A percentile compares a stretch with the other conserved stretches of the same genome.
These are phyloP conservation scores for Euplexia lucipara DNA, from an alignment of 2,888 invertebrate genomes.

Conservation along the genomic window DNA sequence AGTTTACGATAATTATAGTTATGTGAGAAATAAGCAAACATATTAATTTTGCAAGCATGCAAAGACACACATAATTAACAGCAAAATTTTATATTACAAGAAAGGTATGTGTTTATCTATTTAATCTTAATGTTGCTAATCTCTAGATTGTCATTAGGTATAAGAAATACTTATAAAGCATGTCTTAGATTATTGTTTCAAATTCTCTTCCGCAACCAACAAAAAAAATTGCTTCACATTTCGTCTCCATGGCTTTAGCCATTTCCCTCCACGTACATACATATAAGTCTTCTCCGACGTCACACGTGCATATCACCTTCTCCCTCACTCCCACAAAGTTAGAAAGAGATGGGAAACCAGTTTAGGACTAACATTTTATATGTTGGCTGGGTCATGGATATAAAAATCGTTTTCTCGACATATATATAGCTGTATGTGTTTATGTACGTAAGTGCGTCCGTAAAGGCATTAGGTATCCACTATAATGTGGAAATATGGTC, in stretches of 20 bases:
- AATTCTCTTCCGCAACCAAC: neutral
- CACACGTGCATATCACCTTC: slow-evolving; percentile 82
- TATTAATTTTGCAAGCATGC: too few relatives aligned
- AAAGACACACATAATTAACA: too few relatives aligned
- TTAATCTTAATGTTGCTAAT: neutral
- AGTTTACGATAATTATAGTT: too few relatives aligned
- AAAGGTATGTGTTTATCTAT: too few relatives aligned
- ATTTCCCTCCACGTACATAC: slow-evolving; percentile 80
- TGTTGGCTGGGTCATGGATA: slow-evolving; percentile 91
- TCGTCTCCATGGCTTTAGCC: slow-evolving; percentile 75
- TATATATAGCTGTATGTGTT: slow-evolving; percentile 71
- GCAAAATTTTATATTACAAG: too few relatives aligned
- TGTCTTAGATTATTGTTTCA: neutral
- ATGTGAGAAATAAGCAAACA: too few relatives aligned
- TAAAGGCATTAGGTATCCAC: slow-evolving; percentile 84
- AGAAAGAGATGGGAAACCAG: slow-evolving; percentile 78
- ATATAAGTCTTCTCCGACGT: slow-evolving; percentile 81
- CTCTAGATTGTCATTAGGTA: neutral
- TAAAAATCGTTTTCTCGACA: slow-evolving; percentile 89
- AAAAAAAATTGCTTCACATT: slow-evolving; percentile 18
- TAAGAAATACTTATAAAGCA: neutral
- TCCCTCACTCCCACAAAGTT: slow-evolving; percentile 72
- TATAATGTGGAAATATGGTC: slow-evolving; percentile 86
- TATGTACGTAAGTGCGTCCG: slow-evolving; percentile 72
- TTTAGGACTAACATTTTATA: slow-evolving; percentile 91